Base-by-base conservation (phyloP, 2,797 vertebrate genomes). In the Cheirogaleus major region DNA sequence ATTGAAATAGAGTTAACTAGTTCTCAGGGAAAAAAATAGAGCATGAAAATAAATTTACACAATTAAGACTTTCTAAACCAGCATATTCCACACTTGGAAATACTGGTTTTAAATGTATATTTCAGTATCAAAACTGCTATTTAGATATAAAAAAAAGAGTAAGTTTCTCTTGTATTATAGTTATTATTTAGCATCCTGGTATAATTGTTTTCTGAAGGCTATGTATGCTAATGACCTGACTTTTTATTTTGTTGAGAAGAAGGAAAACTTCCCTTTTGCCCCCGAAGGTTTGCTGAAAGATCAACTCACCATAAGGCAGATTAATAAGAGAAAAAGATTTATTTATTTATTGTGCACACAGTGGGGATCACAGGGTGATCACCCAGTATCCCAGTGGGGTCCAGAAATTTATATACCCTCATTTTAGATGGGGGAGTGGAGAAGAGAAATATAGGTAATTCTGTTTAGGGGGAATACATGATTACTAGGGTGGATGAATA, bases 11-110 rank as follows among this genome's bases (percentile, higher is more conserved):
- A 78, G 27, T n/a, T 89, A 25, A 73, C 61, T 87, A 65, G 50
- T 69, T 93, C 63, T 79, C 18, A 27, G 67, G 32, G 15, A 59
- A 76, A 76, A 65, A 89, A 90, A 59, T 15, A 35, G 23, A 92
- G 27, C 35, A 63, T 95, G 45, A 81, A 92, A 79, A 79, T 89
- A 55, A 69, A 41, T 80, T 91, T 91, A 3, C 23, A 70, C 90
- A 83, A 65, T 65, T 93, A 81, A 79, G 20, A 35, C 67, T 84
- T 92, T 91, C 50, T 88, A 87, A 96, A 35, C 35, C 38, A 92
- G 30, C 63, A 76, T 50, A 72, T 70, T 86, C 50, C 82, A 14
- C 12, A 25, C 41, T 80, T 95, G 30, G 35, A 89, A 75, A 91
- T 92, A 13, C 30, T 52, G n/a, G 15, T 70, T 85, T 67, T 70